A percentile compares a stretch with the other conserved stretches of the same genome.
phyloP scores from a whole-genome alignment of 2,797 vertebrate species.

The Sylvia borin region DNA sequence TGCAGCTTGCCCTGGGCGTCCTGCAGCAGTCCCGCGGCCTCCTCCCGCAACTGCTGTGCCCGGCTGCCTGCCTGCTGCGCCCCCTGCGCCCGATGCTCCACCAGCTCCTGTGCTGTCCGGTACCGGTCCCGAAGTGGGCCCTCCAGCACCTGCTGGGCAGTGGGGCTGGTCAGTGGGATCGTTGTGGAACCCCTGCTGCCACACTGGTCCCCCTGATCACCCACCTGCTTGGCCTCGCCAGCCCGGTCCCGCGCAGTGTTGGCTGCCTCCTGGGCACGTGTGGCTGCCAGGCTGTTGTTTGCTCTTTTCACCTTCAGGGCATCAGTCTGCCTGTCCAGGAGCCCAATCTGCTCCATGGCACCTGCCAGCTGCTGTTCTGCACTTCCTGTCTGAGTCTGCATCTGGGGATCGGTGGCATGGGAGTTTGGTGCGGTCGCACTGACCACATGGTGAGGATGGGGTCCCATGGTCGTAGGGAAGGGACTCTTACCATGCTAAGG shows the following conservation, averaged over 20 bases:
- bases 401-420: slow-evolving; percentile 65
- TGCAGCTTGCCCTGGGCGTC: slow-evolving; percentile 89
- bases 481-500: slow-evolving; percentile 78
- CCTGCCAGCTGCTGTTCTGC: slow-evolving; percentile 83
- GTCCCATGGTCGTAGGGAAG: fast-evolving
- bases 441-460: fast-evolving
- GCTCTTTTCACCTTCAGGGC: slow-evolving; percentile 90
- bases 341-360: slow-evolving; percentile 80
- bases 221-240: slow-evolving; percentile 90
- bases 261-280: slow-evolving; percentile 89
- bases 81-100: slow-evolving; percentile 86
- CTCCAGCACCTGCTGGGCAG: slow-evolving; percentile 82
- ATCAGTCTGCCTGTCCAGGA: slow-evolving; percentile 83
- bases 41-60: slow-evolving; percentile 87
- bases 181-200: fast-evolving
- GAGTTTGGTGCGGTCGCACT: fast-evolving
- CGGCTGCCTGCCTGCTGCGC: slow-evolving; percentile 85
- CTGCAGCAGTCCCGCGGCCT: slow-evolving; percentile 85
- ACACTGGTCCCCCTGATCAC: fast-evolving
- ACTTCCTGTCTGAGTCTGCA: slow-evolving; percentile 82
- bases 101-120: slow-evolving; percentile 86
- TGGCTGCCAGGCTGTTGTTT: slow-evolving; percentile 90
- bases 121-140: slow-evolving; percentile 89
- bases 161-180: fast-evolving
- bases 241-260: slow-evolving; percentile 86